phyloP scores from a whole-genome alignment of 2,113 vertebrate genomes.

The Xenopus tropicalis region UCB_Xtro_10.0 CM004444.2:131426501-131427000 shows the following conservation, averaged over 20 bases:
- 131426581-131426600: slow-evolving; percentile 22
- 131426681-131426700: background rate
- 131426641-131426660: background rate
- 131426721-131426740: background rate
- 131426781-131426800: background rate
- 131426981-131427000: slow-evolving; percentile 2
- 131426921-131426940: slow-evolving; percentile 5
- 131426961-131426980: slow-evolving; percentile 4
- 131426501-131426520: slow-evolving; percentile 2
- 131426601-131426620: slow-evolving; percentile 19
- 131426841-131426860: slow-evolving; percentile 28
- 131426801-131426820: background rate
- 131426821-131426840: slow-evolving; percentile 10
- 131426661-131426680: background rate
- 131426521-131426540: slow-evolving; percentile 27
- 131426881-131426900: slow-evolving; percentile 24
- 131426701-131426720: background rate
- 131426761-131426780: background rate
- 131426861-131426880: slow-evolving; percentile 37
- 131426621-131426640: background rate
- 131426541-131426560: slow-evolving; percentile 24
- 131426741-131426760: slow-evolving; percentile 7
- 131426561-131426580: slow-evolving; percentile 7
- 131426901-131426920: slow-evolving; percentile 34
- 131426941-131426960: background rate